Conservation (phyloP, 2,797 vertebrate species). For the Poliocrania exsul region DNA sequence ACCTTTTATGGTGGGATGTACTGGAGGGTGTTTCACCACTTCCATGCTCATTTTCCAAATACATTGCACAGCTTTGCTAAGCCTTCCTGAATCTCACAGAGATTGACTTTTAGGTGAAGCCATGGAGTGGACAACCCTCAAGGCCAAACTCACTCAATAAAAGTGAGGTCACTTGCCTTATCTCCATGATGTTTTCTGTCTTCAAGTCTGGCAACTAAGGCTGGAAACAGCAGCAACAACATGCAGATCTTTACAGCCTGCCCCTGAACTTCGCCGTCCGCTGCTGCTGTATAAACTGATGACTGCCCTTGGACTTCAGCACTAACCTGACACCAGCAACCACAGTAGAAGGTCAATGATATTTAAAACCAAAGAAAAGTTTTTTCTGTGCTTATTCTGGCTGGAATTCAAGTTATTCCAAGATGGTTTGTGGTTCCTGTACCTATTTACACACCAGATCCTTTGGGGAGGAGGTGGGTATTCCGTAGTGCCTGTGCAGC, state of each 20-base stretch:
- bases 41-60: constrained; percentile 71
- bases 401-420: background rate
- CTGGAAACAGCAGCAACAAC: background rate
- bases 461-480: background rate
- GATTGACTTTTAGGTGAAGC: background rate
- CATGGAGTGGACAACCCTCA: background rate
- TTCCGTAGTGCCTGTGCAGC: background rate
- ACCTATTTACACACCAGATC: background rate
- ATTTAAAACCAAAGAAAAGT: background rate
- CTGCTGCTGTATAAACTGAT: background rate
- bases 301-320: constrained; percentile 1
- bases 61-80: background rate
- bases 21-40: constrained; percentile 34
- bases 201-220: background rate
- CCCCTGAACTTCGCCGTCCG: background rate
- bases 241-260: background rate
- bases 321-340: constrained; percentile 5
- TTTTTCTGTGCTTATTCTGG: background rate
- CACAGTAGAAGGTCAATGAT: background rate
- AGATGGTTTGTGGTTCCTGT: background rate
- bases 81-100: background rate
- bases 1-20: constrained; percentile 65
- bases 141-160: background rate
- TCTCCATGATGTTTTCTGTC: background rate
- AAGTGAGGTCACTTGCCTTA: background rate